Percentiles rank a stretch among this genome's conserved stretches.
These are phyloP conservation scores for Nemotelus nigrinus DNA, from an alignment of 2,888 invertebrate genomes.

Conservation along the genomic window DNA sequence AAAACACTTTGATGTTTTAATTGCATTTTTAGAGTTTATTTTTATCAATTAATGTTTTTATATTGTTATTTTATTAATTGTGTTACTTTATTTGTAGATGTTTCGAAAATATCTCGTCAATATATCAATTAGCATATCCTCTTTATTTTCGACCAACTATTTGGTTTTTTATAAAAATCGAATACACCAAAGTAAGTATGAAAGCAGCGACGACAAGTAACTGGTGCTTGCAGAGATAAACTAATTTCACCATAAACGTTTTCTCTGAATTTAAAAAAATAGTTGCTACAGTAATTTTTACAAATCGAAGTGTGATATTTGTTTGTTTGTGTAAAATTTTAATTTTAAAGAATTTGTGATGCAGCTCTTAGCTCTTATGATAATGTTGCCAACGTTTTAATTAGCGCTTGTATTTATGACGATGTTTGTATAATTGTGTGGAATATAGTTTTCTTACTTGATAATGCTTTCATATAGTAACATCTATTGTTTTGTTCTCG, in stretches of 20 bases:
- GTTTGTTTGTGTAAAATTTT: too few species aligned
- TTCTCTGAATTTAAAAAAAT: too few species aligned
- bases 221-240: too few species aligned
- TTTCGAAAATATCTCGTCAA: neutral
- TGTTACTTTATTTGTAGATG: slow-evolving; percentile 10
- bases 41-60: neutral
- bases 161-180: neutral
- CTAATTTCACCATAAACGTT: too few species aligned
- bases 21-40: neutral
- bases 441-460: too few species aligned
- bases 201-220: neutral
- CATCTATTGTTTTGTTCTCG: slow-evolving; percentile 30
- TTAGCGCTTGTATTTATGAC: too few species aligned
- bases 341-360: too few species aligned
- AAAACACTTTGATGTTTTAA: slow-evolving; percentile 28
- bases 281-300: too few species aligned
- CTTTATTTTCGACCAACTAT: neutral
- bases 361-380: too few species aligned
- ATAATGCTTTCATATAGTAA: slow-evolving; percentile 41
- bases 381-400: too few species aligned
- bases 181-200: slow-evolving; percentile 1
- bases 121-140: neutral
- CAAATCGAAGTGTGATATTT: too few species aligned
- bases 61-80: neutral
- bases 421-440: too few species aligned